These are phyloP conservation scores for Priapulus caudatus DNA, from an alignment of 2,888 invertebrate genomes.

Conservation along the genomic window DNA sequence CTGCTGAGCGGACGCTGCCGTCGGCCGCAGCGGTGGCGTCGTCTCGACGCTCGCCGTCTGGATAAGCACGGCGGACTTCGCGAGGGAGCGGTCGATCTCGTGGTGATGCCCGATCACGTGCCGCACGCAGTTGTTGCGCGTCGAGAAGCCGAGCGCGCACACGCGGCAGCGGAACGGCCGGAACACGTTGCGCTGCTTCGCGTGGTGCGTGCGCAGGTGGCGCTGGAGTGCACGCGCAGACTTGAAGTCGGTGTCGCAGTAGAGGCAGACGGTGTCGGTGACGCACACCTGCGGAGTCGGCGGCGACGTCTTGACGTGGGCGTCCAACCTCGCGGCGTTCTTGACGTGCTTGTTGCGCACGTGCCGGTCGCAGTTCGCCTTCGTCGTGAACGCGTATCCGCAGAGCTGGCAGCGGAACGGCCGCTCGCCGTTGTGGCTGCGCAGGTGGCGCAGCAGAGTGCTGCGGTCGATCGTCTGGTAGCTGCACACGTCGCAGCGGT, in stretches of 20 bases:
- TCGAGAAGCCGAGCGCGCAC: slow-evolving; percentile 38
- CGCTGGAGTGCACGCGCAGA: slow-evolving; percentile 38
- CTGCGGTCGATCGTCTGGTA: slow-evolving; percentile 80
- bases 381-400: slow-evolving; percentile 90
- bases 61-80: background rate
- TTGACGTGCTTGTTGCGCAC: slow-evolving; percentile 79
- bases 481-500: slow-evolving; percentile 83
- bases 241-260: slow-evolving; percentile 40
- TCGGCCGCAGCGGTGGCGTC: slow-evolving; percentile 1
- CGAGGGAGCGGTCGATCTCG: slow-evolving; percentile 20
- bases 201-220: slow-evolving; percentile 36
- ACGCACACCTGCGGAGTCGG: too few species aligned
- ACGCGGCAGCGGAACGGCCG: slow-evolving; percentile 37
- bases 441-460: slow-evolving; percentile 76
- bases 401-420: slow-evolving; percentile 91
- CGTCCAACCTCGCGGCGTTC: slow-evolving; percentile 68
- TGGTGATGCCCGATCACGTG: slow-evolving; percentile 39
- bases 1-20: slow-evolving; percentile 5
- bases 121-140: slow-evolving; percentile 37
- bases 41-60: slow-evolving; percentile 6
- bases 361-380: slow-evolving; percentile 92
- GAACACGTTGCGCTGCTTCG: slow-evolving; percentile 27
- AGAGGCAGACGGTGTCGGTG: slow-evolving; percentile 39
- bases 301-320: slow-evolving; percentile 49
- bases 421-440: slow-evolving; percentile 86